Evolutionary conservation across 2,113 vertebrate genomes (phyloP).

Genomic region (Menura novaehollandiae): DNA sequence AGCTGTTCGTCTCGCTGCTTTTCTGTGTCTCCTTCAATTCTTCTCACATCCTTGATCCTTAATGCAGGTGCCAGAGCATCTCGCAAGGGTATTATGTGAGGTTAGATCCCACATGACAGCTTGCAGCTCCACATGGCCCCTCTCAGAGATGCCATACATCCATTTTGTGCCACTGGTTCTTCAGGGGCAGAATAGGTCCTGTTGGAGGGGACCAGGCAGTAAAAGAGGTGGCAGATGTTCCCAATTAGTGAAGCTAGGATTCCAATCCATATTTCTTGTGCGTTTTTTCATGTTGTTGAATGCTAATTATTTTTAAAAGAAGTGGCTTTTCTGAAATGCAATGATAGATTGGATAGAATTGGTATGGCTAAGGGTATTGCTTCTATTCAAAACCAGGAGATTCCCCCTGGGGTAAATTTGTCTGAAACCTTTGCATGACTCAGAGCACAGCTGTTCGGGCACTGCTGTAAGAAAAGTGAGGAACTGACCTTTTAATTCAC

Average conservation of each 20-base stretch:
- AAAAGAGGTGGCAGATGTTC: not conserved
- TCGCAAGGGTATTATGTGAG: not conserved
- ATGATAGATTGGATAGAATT: not conserved
- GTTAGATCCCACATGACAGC: not conserved
- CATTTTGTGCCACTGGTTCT: not conserved
- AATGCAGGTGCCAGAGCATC: not conserved
- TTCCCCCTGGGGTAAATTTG: not conserved
- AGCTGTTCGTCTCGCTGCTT: not conserved
- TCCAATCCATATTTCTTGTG: not conserved
- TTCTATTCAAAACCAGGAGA: conserved; percentile 2
- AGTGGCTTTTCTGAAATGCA: not conserved
- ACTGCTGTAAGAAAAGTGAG: not conserved
- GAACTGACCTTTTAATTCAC: not conserved
- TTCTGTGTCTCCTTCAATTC: not conserved
- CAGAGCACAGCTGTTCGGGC: not conserved
- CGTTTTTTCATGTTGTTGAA: not conserved
- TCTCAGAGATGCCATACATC: not conserved
- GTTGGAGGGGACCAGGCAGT: not conserved
- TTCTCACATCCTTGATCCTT: not conserved
- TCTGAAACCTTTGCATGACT: not conserved
- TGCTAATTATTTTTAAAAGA: not conserved
- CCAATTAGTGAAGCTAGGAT: not conserved
- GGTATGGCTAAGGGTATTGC: not conserved
- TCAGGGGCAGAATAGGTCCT: not conserved
- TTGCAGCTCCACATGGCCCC: not conserved